phyloP scores from a whole-genome alignment of 2,797 vertebrate genomes.

The Labeo calbasu region DNA sequence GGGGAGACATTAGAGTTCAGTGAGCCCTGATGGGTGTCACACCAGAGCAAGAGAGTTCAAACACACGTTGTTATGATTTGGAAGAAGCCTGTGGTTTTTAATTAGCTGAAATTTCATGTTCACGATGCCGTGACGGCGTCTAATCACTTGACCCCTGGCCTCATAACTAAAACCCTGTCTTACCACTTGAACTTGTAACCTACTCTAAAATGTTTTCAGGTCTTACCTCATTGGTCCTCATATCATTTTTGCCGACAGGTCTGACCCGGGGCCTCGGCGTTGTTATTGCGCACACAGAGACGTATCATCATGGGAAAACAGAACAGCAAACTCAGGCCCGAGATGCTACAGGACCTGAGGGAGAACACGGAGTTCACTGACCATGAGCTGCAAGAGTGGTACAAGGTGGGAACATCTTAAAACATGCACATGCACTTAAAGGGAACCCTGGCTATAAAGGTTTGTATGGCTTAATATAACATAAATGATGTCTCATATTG shows the following conservation, averaged over 20 bases:
- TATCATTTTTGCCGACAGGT: conserved; percentile 66
- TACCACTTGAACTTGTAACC: conserved; percentile 19
- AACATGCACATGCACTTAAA: neutral
- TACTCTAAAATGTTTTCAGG: conserved; percentile 16
- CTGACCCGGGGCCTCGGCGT: conserved; percentile 70
- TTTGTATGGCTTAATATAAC: no score
- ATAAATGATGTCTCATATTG: no score
- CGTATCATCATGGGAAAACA: conserved; percentile 83
- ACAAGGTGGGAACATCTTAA: conserved; percentile 73
- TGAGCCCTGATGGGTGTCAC: conserved; percentile 35
- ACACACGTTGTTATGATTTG: conserved; percentile 42
- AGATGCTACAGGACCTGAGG: conserved; percentile 85
- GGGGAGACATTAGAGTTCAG: conserved; percentile 55
- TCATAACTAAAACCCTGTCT: conserved; percentile 42
- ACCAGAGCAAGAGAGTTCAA: conserved; percentile 38
- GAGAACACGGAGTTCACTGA: conserved; percentile 87
- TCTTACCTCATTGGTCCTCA: neutral
- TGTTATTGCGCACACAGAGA: conserved; percentile 57
- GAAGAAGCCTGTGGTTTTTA: conserved; percentile 38
- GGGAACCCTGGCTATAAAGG: no score
- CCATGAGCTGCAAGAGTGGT: conserved; percentile 87
- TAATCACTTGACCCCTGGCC: conserved; percentile 43
- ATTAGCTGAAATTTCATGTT: conserved; percentile 47
- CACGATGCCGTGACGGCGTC: neutral
- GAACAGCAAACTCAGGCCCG: conserved; percentile 86